Percentiles rank a stretch among this genome's conserved stretches.
These are phyloP conservation scores for Allobates femoralis DNA, from an alignment of 2,797 vertebrate genomes.

Conservation along the genomic window DNA sequence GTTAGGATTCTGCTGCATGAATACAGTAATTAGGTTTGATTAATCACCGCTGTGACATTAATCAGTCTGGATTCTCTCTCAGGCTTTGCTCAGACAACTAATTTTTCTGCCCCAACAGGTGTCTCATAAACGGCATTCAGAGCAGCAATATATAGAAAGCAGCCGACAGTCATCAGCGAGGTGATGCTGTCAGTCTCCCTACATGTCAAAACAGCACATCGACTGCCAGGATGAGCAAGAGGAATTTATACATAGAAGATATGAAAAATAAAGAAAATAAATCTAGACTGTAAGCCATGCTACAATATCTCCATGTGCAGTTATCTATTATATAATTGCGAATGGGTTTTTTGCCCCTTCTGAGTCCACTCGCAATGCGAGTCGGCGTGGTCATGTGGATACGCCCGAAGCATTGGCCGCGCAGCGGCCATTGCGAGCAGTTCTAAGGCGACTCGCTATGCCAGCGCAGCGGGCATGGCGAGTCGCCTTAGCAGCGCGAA, in stretches of 20 bases:
- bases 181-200: conserved; percentile 44
- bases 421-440: no score
- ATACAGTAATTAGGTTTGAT: conserved; percentile 57
- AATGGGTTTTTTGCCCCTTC: no score
- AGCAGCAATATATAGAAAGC: conserved; percentile 38
- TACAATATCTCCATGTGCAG: background rate
- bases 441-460: no score
- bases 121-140: conserved; percentile 50
- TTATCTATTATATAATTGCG: background rate
- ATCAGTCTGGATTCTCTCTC: conserved; percentile 53
- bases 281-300: background rate
- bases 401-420: no score
- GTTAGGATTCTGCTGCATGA: conserved; percentile 32
- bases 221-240: background rate
- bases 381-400: no score
- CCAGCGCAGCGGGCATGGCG: no score
- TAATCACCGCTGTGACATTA: conserved; percentile 61
- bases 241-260: conserved; percentile 11
- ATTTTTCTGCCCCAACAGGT: conserved; percentile 58
- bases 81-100: conserved; percentile 52
- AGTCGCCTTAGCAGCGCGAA: no score
- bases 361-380: no score
- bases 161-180: conserved; percentile 29
- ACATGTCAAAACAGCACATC: conserved; percentile 55
- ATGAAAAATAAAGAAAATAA: background rate